phyloP scores from a whole-genome alignment of 2,113 vertebrate genomes.

The Anseranas semipalmata region DNA sequence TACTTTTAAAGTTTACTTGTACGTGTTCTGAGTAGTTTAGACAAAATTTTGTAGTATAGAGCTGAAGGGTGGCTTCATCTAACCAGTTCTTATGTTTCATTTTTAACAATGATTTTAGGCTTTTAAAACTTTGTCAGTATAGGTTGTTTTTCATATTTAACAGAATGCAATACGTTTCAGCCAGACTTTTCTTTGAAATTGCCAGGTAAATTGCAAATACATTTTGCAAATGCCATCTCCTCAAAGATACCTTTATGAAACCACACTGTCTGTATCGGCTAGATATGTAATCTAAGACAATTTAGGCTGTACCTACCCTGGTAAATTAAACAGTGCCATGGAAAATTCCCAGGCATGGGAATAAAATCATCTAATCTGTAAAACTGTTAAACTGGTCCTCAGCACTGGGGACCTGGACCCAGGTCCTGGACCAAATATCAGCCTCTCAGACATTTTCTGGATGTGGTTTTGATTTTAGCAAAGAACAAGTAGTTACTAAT shows the following conservation, averaged over 20 bases:
- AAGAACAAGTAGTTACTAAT: not conserved
- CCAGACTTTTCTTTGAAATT: not conserved
- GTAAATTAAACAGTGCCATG: not conserved
- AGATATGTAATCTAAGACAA: not conserved
- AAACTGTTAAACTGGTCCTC: not conserved
- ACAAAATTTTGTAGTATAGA: not conserved
- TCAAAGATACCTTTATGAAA: not conserved
- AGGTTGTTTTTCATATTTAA: not conserved
- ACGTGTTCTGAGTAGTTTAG: not conserved
- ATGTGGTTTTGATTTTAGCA: not conserved
- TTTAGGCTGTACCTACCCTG: not conserved
- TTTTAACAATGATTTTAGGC: not conserved
- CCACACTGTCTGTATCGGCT: not conserved
- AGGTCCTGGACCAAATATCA: not conserved
- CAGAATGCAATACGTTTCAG: not conserved
- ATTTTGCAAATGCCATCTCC: not conserved
- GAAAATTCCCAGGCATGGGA: not conserved
- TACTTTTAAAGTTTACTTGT: not conserved
- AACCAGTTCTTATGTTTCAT: not conserved
- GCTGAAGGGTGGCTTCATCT: not conserved
- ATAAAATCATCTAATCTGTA: not conserved
- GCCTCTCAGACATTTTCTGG: not conserved
- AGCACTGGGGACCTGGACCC: no score
- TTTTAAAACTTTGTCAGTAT: not conserved
- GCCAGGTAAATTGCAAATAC: not conserved